Evolutionary conservation across 2,113 vertebrate species (phyloP), one percentile per base, ranked within the genome.

Genomic region (Thalassoma bifasciatum): DNA sequence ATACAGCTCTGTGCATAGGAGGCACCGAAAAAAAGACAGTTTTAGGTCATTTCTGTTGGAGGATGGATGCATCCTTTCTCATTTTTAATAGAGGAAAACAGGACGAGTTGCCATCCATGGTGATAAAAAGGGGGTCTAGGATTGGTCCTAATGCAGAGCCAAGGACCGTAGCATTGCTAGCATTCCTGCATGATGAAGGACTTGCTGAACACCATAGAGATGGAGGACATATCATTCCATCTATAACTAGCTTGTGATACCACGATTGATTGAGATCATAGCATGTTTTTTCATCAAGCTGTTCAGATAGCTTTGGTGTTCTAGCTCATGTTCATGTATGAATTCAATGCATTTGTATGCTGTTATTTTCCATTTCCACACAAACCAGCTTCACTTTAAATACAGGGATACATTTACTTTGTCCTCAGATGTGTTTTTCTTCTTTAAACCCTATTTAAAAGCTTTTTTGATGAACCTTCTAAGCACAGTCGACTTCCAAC

Each of bases 401-500:
- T 17, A 3, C 16, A 58, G 8, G 51, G 0, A 6, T 62, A 9
- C 59, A 19, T 66, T 19, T 11, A 37, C 0, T 69, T 46, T 69
- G 44, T 30, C 34, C 11, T 56, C 16, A 8, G 8, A 26, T 12
- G 8, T 23, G 4, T 34, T 1, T 17, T 26, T 11, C 42, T 66
- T 70, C 24, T 17, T 16, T 46, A 58, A 74, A 44, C 49, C 16
- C 7, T 19, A 30, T 60, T 3, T 26, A 16, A 61, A 16, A 30
- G 14, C 4, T 64, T 38, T 4, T 13, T 21, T 9, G 53, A 11
- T 14, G 42, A 19, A 61, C 24, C 60, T 74, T 70, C 53, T n/a
- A 74, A 38, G 54, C 46, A 8, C 56, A 24, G 52, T 70, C 14
- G 19, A 17, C 44, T 46, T 40, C 38, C 40, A 46, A 17, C 67